These are phyloP conservation scores for Hydropsyche betteni DNA, from an alignment of 2,888 invertebrate genomes.

Conservation along the genomic window DNA sequence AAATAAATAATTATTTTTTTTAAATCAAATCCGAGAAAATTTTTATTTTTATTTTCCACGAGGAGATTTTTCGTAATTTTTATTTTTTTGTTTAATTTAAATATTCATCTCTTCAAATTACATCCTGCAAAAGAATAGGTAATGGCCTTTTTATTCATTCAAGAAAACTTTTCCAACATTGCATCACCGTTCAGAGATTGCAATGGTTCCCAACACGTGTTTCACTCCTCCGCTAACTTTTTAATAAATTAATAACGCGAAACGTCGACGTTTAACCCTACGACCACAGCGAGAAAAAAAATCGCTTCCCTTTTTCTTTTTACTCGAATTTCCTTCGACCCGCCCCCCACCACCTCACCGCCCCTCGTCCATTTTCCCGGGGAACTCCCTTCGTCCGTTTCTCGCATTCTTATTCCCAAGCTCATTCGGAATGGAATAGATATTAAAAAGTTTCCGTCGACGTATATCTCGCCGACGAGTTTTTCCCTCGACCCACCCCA, in stretches of 20 bases:
- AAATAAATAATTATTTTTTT: too few species aligned
- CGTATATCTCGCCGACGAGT: constrained; percentile 51
- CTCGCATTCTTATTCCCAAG: constrained; percentile 59
- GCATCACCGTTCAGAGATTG: too few species aligned
- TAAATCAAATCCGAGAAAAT: too few species aligned
- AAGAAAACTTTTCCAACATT: too few species aligned
- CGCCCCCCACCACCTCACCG: constrained; percentile 14
- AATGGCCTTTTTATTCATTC: too few species aligned
- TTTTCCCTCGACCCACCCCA: constrained; percentile 21
- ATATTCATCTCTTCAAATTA: too few species aligned
- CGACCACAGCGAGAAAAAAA: constrained; percentile 43
- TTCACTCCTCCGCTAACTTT: constrained; percentile 6
- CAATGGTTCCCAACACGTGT: neutral
- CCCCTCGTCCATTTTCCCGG: constrained; percentile 5
- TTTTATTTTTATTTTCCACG: too few species aligned
- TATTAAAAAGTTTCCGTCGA: constrained; percentile 67
- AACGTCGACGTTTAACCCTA: constrained; percentile 44
- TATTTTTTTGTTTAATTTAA: too few species aligned
- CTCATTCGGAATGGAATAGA: constrained; percentile 69
- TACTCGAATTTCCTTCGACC: constrained; percentile 39
- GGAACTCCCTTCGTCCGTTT: constrained; percentile 6
- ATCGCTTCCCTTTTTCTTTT: constrained; percentile 40
- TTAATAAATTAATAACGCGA: constrained; percentile 34
- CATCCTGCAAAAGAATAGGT: too few species aligned
- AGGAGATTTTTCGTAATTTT: too few species aligned